phyloP scores from a whole-genome alignment of 2,113 vertebrate species.

The Charadrius vociferus region DNA sequence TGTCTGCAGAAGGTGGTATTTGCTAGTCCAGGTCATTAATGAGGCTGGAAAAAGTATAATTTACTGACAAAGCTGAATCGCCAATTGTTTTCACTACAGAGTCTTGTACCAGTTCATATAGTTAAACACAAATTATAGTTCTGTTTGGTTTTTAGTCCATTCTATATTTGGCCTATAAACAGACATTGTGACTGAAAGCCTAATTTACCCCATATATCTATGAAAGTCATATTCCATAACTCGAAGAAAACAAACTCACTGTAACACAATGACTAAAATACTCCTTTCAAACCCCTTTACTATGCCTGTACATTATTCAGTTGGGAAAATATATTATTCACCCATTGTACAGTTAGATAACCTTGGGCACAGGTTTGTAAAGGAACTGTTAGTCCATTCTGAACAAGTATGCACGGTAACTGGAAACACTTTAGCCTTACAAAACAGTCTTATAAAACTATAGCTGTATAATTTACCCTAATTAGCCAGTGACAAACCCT shows the following conservation, averaged over 20 bases:
- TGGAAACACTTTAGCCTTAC: not conserved
- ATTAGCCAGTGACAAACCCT: not conserved
- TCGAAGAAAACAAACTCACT: not conserved
- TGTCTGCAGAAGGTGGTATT: not conserved
- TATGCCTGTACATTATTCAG: not conserved
- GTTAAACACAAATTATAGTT: not conserved
- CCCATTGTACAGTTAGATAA: not conserved
- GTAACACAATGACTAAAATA: not conserved
- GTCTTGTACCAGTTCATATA: not conserved
- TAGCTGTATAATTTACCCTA: not conserved
- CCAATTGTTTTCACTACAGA: not conserved
- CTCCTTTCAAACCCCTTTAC: not conserved
- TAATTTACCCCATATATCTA: not conserved
- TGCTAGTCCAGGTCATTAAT: accelerated
- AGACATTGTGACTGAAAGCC: not conserved
- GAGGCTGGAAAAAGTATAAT: not conserved
- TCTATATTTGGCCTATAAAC: not conserved
- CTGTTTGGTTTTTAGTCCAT: not conserved
- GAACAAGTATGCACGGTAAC: accelerated
- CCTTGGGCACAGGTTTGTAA: not conserved
- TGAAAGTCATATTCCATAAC: not conserved
- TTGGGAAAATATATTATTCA: not conserved
- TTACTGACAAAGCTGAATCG: not conserved
- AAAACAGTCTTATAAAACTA: not conserved
- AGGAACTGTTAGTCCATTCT: not conserved